Evolutionary conservation across 2,113 vertebrate species (phyloP).

Genomic region (Brienomyrus longianalis): DNA sequence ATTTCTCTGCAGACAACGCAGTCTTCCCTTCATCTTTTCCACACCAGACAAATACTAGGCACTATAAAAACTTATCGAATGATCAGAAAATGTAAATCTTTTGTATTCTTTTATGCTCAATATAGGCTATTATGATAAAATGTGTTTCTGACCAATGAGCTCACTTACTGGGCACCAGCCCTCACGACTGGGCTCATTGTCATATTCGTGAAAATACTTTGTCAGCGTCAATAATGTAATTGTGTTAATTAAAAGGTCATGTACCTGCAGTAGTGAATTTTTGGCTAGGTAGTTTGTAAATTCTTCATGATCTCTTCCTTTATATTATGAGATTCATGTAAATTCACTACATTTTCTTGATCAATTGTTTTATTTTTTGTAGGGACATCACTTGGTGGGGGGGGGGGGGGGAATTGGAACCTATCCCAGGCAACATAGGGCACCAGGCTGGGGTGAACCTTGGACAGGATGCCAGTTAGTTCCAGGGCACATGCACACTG

Average conservation of each 20-base stretch:
- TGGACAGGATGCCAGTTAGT: background rate
- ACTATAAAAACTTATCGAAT: background rate
- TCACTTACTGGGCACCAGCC: background rate
- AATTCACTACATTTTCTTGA: background rate
- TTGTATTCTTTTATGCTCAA: background rate
- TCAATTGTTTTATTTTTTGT: background rate
- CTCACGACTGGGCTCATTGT: too few species aligned
- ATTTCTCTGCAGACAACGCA: too few species aligned
- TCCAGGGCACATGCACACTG: background rate
- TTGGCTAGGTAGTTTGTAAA: background rate
- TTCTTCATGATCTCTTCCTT: background rate
- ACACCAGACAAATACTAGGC: background rate
- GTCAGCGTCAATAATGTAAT: background rate
- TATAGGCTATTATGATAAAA: background rate
- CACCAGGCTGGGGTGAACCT: background rate
- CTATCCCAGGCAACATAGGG: background rate
- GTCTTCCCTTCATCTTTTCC: background rate
- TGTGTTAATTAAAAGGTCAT: background rate
- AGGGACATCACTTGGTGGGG: background rate
- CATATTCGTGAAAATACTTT: background rate
- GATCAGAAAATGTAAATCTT: background rate
- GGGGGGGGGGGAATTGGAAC: background rate
- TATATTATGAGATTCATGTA: background rate
- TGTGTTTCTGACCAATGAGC: background rate
- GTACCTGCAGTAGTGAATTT: background rate